Base-by-base conservation (phyloP, 2,797 vertebrate species). In the Psittacula echo region DNA sequence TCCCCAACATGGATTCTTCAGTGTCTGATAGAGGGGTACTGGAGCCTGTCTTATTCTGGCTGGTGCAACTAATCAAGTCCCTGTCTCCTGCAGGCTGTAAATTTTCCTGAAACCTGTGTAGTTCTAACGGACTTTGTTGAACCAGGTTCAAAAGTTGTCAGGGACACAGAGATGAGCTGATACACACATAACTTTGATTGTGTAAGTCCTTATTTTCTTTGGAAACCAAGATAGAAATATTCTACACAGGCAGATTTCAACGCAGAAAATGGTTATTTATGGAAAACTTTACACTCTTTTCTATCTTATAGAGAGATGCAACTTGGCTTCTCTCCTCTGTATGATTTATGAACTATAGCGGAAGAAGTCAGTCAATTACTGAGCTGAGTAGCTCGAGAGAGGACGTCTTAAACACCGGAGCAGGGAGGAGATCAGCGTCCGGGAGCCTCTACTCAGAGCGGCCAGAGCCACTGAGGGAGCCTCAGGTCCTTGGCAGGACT, bases 81-180 rank as follows among this genome's bases (percentile, higher is more conserved):
- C 41, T 84, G 45, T 53, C 68, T 87, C 56, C 68, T 41, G 27
- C 45, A 77, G 48, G 48, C 85, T 65, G 41, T 93, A 95, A 92
- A 85, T 95, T 83, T 92, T 87, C 48, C 39, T 74, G 61, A 94
- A 91, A 85, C 51, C 53, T 91, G 65, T 53, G 67, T 39, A 77
- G 34, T 67, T 93, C 61, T 71, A 89, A 87, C 26, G 87, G 60
- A 83, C 74, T 89, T 79, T 64, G 11, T 92, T 96, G 85, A 92
- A 95, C 67, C n/a, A 61, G 7, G 47, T 85, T 94, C 91, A 93
- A 53, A 92, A 94, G 78, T 87, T 89, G 61, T 95, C 85, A 89
- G 54, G 53, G 32, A 91, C 53, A 51, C 77, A 87, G 58, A 71
- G 85, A 93, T 87, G 85, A 91, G 51, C 45, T 53, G 85, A 94